Evolutionary conservation across 2,888 invertebrate genomes (phyloP), one percentile per base, ranked within the genome.

Genomic region (Sarcophaga rosellei): DNA sequence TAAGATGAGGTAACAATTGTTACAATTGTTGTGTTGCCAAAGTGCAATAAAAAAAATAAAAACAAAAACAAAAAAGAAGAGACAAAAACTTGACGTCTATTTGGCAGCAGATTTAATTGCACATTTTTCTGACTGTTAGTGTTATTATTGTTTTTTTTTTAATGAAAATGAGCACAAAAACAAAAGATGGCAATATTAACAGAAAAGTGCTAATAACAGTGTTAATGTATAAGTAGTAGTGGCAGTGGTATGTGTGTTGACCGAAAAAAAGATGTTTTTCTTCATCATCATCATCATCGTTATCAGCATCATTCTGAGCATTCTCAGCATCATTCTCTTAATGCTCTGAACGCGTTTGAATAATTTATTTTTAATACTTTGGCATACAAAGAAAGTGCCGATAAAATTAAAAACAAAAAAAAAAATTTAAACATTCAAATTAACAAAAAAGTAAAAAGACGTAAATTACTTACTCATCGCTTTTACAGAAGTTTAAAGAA

Each of bases 51-150:
- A 23, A 25, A 47, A 4, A 57, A 35, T 6, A 63, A 65, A 59
- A 35, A 68, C 45, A 21, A 23, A 47, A 25, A 78, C 70, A 17
- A 69, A 63, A 73, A 68, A 66, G 61, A 74, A 65, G 44, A 20
- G 35, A 62, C 65, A 59, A 75, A 72, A 83, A 73, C 80, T 83
- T 83, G 80, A 86, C 86, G 86, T 86, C 57, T 86, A 83, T 83
- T 86, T 86, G 86, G 86, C 86, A 86, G 80, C 80, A 77, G 86
- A 80, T 83, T 86, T 86, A 80, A 83, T 83, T 86, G 83, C 83
- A 77, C 73, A 73, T 86, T 83, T 83, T 86, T 72, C 35, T 35
- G 10, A 35, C 0, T 35, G 35, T 35, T 35, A 10, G 10, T 35
- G 35, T 10, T 35, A 2, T 8, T 10, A 8, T 35, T 35, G 35